phyloP scores from a whole-genome alignment of 2,113 vertebrate species.

The Neodontobutis hainanensis region DNA sequence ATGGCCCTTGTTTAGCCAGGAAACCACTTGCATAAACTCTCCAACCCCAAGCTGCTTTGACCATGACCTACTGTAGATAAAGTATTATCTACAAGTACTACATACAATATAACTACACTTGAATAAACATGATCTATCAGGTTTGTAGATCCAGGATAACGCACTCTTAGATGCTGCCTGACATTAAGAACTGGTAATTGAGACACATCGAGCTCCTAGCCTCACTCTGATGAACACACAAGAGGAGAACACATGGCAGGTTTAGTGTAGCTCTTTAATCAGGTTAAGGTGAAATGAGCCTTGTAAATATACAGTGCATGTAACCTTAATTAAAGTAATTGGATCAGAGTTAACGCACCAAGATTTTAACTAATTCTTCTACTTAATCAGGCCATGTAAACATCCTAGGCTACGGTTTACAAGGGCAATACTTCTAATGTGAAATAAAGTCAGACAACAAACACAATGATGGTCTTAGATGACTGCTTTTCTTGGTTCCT shows the following conservation, averaged over 20 bases:
- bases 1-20: too few species aligned
- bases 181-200: not conserved
- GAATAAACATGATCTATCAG: too few species aligned
- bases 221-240: not conserved
- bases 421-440: not conserved
- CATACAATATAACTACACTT: too few species aligned
- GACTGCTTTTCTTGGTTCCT: not conserved
- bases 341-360: not conserved
- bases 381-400: not conserved
- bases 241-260: not conserved
- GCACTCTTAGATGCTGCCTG: too few species aligned
- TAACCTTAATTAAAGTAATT: constrained; percentile 3
- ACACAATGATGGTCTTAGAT: not conserved
- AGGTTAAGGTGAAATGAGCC: not conserved
- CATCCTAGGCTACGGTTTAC: not conserved
- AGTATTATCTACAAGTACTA: too few species aligned
- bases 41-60: too few species aligned
- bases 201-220: not conserved
- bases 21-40: too few species aligned
- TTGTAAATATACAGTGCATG: not conserved
- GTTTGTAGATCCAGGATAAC: too few species aligned
- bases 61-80: too few species aligned
- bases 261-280: not conserved
- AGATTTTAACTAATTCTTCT: constrained; percentile 3
- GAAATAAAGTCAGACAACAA: not conserved